Conservation (phyloP, 2,797 vertebrate genomes). For the Coracias cyanogaster region DNA sequence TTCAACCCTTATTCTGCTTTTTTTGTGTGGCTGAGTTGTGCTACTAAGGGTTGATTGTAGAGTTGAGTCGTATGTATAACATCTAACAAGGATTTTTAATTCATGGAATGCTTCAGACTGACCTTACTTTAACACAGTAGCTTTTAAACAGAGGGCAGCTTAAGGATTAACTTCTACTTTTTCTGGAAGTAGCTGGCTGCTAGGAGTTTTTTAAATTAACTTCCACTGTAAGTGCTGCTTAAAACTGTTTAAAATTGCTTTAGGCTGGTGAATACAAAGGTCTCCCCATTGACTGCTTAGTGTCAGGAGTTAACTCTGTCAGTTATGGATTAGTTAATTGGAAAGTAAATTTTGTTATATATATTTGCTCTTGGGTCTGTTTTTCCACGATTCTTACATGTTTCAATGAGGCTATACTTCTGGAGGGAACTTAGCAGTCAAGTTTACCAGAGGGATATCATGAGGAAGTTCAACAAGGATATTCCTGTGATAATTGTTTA, state of each 20-base stretch:
- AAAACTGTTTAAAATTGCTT: neutral
- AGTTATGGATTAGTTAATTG: neutral
- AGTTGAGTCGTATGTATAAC: accelerated
- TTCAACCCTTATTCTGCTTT: neutral
- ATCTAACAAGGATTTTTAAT: neutral
- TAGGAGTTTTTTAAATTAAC: neutral
- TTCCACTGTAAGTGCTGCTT: neutral
- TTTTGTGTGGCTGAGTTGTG: neutral
- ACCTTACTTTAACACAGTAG: neutral
- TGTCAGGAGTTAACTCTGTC: neutral
- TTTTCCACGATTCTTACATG: neutral
- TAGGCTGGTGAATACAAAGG: neutral
- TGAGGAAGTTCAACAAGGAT: neutral
- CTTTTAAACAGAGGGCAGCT: neutral
- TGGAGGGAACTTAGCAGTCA: neutral
- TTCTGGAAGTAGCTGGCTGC: neutral
- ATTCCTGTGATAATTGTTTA: neutral
- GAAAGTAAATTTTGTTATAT: neutral
- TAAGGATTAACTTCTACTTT: neutral
- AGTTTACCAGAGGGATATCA: neutral
- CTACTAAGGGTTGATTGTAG: neutral
- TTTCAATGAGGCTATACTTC: neutral
- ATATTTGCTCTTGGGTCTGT: accelerated
- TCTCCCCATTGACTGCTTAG: neutral
- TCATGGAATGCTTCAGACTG: neutral